phyloP scores from a whole-genome alignment of 2,888 invertebrate species.

The Drosophila kambysellisi region DNA sequence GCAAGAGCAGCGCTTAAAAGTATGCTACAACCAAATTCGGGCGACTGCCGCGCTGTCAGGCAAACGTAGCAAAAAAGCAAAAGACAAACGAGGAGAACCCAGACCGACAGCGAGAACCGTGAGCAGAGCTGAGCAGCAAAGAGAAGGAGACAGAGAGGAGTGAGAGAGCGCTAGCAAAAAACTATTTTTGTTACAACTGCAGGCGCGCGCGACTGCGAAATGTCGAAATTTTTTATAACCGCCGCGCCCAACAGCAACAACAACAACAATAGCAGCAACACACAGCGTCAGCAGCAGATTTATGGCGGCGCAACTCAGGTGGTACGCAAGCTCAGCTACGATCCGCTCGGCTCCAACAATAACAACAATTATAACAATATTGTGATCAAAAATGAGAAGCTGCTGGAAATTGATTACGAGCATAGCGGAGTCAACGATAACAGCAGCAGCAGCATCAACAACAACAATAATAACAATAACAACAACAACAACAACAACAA shows the following conservation, averaged over 20 bases:
- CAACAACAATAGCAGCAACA: conserved; percentile 49
- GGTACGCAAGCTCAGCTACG: conserved; percentile 78
- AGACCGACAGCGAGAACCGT: background rate
- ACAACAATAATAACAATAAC: conserved; percentile 53
- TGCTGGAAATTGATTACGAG: conserved; percentile 63
- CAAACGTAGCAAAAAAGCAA: conserved; percentile 58
- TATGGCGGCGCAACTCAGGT: conserved; percentile 60
- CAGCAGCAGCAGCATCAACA: conserved; percentile 46
- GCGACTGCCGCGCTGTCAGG: conserved; percentile 42
- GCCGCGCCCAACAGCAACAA: conserved; percentile 69
- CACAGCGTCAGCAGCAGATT: conserved; percentile 54
- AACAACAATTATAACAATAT: conserved; percentile 56
- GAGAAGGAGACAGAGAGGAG: conserved; percentile 25
- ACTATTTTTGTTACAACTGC: conserved; percentile 51
- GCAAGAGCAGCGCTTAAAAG: conserved; percentile 56
- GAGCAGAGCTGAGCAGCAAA: conserved; percentile 18
- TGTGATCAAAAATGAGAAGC: conserved; percentile 68
- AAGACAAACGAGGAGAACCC: conserved; percentile 19
- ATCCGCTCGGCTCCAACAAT: conserved; percentile 46
- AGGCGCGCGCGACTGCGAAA: conserved; percentile 64
- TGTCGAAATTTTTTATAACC: conserved; percentile 82
- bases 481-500: conserved; percentile 44
- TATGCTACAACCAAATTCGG: conserved; percentile 56
- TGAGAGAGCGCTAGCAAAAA: conserved; percentile 30
- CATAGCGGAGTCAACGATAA: conserved; percentile 53